Percentiles rank a stretch among this genome's conserved stretches.
These are phyloP conservation scores for Amniataba percoides DNA, from an alignment of 2,797 vertebrate genomes.

Conservation along the genomic window DNA sequence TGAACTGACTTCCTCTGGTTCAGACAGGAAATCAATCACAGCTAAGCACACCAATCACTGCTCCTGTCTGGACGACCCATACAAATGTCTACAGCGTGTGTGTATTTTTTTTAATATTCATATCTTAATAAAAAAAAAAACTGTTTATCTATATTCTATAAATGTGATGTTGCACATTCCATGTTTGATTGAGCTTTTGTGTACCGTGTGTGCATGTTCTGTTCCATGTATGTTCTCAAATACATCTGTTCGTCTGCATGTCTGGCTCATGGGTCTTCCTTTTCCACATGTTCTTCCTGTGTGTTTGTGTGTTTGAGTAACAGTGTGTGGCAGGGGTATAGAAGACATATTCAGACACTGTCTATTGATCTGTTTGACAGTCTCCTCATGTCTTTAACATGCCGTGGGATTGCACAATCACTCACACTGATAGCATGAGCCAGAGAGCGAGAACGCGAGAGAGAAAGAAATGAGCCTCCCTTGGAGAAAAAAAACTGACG, in stretches of 20 bases:
- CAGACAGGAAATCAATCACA: slow-evolving; percentile 70
- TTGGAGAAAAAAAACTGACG: slow-evolving; percentile 19
- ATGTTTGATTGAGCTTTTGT: not conserved
- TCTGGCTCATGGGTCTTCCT: not conserved
- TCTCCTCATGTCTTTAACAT: slow-evolving; percentile 80
- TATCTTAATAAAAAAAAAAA: not conserved
- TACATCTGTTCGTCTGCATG: slow-evolving; percentile 17
- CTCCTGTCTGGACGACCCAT: slow-evolving; percentile 25
- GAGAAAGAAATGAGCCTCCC: slow-evolving; percentile 39
- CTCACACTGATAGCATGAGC: slow-evolving; percentile 78
- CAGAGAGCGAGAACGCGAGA: slow-evolving; percentile 32
- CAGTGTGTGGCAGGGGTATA: slow-evolving; percentile 17
- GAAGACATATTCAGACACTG: slow-evolving; percentile 67
- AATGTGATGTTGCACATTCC: not conserved
- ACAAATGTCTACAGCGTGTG: slow-evolving; percentile 3
- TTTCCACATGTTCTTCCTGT: not conserved
- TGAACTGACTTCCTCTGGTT: slow-evolving; percentile 66
- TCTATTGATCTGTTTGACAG: slow-evolving; percentile 83
- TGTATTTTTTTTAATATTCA: not conserved
- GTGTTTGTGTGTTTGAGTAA: slow-evolving; percentile 9
- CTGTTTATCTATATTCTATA: not conserved
- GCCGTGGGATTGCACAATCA: slow-evolving; percentile 78
- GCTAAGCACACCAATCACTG: slow-evolving; percentile 48
- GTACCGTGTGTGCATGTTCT: not conserved
- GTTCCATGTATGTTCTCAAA: not conserved